Base-by-base conservation (phyloP, 2,113 vertebrate species). In the Artemisiospiza belli region DNA sequence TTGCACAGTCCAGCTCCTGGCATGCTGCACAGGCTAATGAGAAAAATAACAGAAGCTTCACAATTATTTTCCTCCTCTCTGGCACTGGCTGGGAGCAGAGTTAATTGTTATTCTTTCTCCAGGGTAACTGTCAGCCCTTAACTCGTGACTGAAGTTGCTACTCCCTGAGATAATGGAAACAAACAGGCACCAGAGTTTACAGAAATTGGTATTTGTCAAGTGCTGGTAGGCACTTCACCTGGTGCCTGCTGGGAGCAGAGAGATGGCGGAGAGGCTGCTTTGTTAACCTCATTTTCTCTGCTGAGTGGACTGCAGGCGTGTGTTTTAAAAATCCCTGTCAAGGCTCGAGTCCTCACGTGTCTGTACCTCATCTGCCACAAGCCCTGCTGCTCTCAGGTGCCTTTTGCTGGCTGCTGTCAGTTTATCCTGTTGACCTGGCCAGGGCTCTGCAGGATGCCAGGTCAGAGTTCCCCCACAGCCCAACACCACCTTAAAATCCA, bases 81-180 rank as follows among this genome's bases (percentile, higher is more conserved):
- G 47, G 51, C 28, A 9, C 11, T 61, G 57, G 6, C 61, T 87
- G 58, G 73, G 46, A 87, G 39, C 44, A 49, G 47, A 93, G 41
- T 76, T 94, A 87, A 87, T 75, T 91, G 69, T 68, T 81, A 82
- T 61, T 92, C 52, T 75, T 82, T 72, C 80, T 94, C 74, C 44
- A 72, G 77, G 69, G 73, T 64, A 78, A 49, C 61, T 76, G 73
- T 52, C 87, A 92, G 77, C 52, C 68, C 52, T 83, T 57, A 52
- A 44, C 69, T 89, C 0, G 0, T 14, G 70, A 12, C 52, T 76
- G 57, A 44, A 39, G 35, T 44, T 74, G 18, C 83, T 82, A 10
- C 37, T 78, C 28, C 35, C 61, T 19, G 39, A 87, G 73, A 92
- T 92, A 91, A 92, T 75, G 24, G 77, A 75, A 94, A 46, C 47